phyloP scores from a whole-genome alignment of 2,113 vertebrate species.

The Lagenorhynchus albirostris region DNA sequence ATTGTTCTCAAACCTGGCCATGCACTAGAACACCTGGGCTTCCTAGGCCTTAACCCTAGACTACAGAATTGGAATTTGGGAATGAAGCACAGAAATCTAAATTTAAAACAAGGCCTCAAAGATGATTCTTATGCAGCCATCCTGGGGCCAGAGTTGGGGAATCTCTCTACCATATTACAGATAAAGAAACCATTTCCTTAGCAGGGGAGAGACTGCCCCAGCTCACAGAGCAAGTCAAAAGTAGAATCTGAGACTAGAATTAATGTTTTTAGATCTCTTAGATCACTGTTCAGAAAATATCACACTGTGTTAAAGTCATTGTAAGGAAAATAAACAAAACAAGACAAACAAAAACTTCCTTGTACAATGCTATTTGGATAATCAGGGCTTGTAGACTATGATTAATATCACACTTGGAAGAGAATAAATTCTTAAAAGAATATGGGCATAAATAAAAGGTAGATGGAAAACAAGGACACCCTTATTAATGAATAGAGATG shows the following conservation, averaged over 20 bases:
- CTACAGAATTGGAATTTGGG: background rate
- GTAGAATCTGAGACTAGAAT: background rate
- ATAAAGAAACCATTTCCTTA: background rate
- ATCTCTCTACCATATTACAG: background rate
- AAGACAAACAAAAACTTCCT: background rate
- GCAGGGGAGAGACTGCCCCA: background rate
- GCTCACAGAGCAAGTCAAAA: background rate
- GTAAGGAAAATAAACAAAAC: background rate
- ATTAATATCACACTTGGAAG: background rate
- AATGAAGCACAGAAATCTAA: background rate
- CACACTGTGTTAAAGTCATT: background rate
- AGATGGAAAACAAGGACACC: background rate
- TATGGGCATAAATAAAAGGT: background rate
- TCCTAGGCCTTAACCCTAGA: background rate
- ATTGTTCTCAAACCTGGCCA: background rate
- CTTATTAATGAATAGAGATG: background rate
- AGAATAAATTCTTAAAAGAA: background rate
- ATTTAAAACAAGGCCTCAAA: constrained; percentile 21
- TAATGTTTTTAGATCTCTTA: background rate
- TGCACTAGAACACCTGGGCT: background rate
- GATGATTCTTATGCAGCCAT: background rate
- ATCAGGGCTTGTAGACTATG: background rate
- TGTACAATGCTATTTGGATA: background rate
- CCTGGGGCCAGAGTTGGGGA: background rate
- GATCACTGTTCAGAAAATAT: background rate